These are phyloP conservation scores for Indicator maculatus DNA, from an alignment of 2,113 vertebrate genomes.

Conservation along the genomic window DNA sequence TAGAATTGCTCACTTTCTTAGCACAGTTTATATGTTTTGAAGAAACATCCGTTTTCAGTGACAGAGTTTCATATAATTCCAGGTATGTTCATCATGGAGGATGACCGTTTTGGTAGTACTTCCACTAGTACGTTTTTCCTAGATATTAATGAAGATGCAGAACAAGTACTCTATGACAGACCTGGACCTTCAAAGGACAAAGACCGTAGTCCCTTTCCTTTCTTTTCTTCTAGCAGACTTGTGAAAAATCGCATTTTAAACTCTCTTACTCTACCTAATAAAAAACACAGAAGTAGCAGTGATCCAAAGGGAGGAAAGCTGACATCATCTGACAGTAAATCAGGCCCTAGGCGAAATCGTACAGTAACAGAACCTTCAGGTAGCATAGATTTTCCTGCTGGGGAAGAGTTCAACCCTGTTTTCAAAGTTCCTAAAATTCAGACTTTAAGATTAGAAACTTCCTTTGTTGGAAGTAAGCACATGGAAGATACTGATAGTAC, in stretches of 20 bases:
- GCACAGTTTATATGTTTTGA: not conserved
- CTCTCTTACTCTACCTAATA: constrained; percentile 91
- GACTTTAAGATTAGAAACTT: constrained; percentile 90
- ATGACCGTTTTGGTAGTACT: constrained; percentile 87
- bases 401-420: constrained; percentile 85
- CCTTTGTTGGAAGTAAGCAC: constrained; percentile 87
- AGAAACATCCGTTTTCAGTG: not conserved
- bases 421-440: constrained; percentile 88
- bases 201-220: constrained; percentile 90
- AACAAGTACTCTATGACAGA: constrained; percentile 84
- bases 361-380: constrained; percentile 91
- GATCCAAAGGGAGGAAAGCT: constrained; percentile 88
- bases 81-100: constrained; percentile 97
- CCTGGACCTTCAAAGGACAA: constrained; percentile 92
- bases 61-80: constrained; percentile 6
- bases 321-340: constrained; percentile 82
- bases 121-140: constrained; percentile 80
- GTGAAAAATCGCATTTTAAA: constrained; percentile 93
- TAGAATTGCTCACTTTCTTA: not conserved
- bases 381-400: constrained; percentile 79
- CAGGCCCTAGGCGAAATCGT: constrained; percentile 84
- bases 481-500: constrained; percentile 84
- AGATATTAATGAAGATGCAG: constrained; percentile 87
- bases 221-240: constrained; percentile 90
- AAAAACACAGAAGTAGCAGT: constrained; percentile 93